Percentiles rank a stretch among this genome's conserved stretches.
These are phyloP conservation scores for Ceuthmochares aereus DNA, from an alignment of 2,113 vertebrate genomes.

Conservation along the genomic window DNA sequence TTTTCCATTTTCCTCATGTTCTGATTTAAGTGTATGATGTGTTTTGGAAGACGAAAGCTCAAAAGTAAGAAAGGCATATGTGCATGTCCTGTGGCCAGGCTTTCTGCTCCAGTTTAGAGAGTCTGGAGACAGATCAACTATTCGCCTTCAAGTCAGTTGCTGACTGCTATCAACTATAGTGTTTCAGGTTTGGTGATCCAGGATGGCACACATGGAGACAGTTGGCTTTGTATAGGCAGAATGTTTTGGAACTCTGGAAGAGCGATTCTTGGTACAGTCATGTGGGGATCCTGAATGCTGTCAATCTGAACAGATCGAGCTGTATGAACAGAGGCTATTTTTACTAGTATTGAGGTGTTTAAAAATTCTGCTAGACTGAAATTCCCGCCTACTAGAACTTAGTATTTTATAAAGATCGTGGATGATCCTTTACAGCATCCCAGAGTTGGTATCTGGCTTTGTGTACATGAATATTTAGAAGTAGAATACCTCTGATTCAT, in stretches of 20 bases:
- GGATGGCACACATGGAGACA: background rate
- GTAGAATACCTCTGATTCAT: background rate
- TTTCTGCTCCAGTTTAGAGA: background rate
- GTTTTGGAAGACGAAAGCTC: background rate
- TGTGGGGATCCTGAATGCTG: background rate
- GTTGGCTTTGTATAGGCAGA: background rate
- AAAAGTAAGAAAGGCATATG: background rate
- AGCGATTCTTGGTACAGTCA: background rate
- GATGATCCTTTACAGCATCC: background rate
- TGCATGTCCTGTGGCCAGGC: background rate
- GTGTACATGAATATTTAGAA: background rate
- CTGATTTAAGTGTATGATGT: background rate
- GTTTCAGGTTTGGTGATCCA: background rate
- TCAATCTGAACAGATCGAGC: background rate
- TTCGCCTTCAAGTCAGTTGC: background rate
- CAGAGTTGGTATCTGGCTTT: background rate
- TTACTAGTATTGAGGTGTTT: background rate
- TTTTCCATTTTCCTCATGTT: background rate
- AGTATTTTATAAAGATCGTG: background rate
- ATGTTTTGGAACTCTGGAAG: background rate
- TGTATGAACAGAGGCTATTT: background rate
- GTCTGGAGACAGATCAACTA: background rate
- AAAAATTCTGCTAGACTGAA: background rate
- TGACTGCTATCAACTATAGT: background rate
- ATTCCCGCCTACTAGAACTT: background rate